Evolutionary conservation across 1,140 invertebrate species (phyloP), one percentile per base, ranked within the genome.

Genomic region (Charaxes varanes): DNA sequence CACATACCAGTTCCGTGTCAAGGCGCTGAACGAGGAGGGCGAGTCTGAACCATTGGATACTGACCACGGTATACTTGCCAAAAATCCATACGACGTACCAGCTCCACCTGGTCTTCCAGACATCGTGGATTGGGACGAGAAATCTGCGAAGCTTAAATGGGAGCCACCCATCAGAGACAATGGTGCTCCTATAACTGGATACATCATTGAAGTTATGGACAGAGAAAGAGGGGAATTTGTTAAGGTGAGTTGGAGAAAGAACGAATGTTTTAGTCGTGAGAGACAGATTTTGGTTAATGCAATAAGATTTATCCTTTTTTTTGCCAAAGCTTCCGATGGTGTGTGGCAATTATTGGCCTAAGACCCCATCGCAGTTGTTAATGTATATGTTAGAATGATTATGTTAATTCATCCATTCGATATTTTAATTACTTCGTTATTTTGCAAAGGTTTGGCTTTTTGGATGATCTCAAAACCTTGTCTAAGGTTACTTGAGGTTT

Each of bases 81-180:
- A 99, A 83, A 98, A 99, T 91, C 96, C 97, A 49, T 98, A 92
- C 81, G 96, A 98, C 83, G 85, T 91, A 23, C 93, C 97, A 16
- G 91, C 92, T 16, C 88, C 95, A 18, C 97, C 98, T 45, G 95
- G 78, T 24, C 84, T 98, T 16, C 95, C 98, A 6, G 94, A 97
- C 73, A 93, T 99, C 40, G 88, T 92, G 38, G 96, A 98, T 70
- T 99, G 93, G 89, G 93, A 97, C 68, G 93, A 96, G 67, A 93
- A 94, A 65, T 93, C 93, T 53, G 96, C 95, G 0, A 94, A 96
- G 77, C 85, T 99, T 0, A 96, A 97, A 67, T 99, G 98, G 98
- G 97, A 99, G 53, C 91, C 91, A 35, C 98, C 98, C 8, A 90
- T 94, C 42, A 88, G 94, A 61, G 97, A 99, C 87, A 97, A 97